Evolutionary conservation across 2,797 vertebrate species (phyloP), one percentile per base, ranked within the genome.

Genomic region (Gambelia wislizenii): DNA sequence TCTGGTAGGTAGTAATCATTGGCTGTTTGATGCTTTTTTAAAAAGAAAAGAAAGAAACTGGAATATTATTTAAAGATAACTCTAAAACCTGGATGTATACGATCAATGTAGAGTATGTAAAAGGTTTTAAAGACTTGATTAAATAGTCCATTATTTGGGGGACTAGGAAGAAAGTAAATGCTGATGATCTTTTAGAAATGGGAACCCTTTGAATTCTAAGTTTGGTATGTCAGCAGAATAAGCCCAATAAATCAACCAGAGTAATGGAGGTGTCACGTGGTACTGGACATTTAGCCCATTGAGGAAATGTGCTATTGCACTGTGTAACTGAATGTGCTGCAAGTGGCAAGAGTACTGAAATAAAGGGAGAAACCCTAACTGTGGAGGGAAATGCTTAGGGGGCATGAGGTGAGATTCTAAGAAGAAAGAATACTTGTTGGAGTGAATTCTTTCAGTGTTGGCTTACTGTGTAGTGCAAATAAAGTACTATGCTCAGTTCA

Each of bases 341-440:
- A 25, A 49, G 47, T 85, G 89, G 87, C 79, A 92, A 84, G 80
- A 87, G 59, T 33, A 82, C 22, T 89, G 86, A 90, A 91, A 9
- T 0, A 54, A 74, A 83, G 69, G 81, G 83, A 42, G 82, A 87
- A 0, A 2, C 1, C 44, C 76, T 72, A 91, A 86, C 90, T 88
- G 91, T 75, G 39, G 47, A 67, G 64, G 6, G 30, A 82, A 49
- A 42, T 56, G 70, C 56, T 85, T 85, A 39, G 18, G 64, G 39
- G 20, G 52, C 64, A 54, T 18, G 77, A 72, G 25, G 44, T 18
- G 69, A 79, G 16, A 69, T 25, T 87, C 18, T 30, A n/a, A 56
- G 72, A 70, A 79, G 44, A 52, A 44, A 16, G 67, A 91, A 61
- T 0, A 39, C 83, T 44, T 91, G 86, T 88, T 10, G 56, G 80